Conservation (phyloP, 2,797 vertebrate species). For the Triplophysa yarkandensis region DNA sequence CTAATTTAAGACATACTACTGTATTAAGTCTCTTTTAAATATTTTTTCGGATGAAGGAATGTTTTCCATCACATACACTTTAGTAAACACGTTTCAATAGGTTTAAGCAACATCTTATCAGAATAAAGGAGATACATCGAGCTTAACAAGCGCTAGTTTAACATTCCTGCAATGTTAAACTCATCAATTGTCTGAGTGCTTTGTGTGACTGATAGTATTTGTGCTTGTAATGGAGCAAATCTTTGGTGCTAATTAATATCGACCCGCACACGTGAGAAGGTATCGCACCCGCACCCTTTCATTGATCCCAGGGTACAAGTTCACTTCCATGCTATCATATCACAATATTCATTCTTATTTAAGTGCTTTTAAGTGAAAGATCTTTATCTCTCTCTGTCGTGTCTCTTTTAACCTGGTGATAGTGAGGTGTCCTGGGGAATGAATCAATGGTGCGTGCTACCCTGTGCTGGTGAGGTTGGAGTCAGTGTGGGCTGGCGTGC, state of each 20-base stretch:
- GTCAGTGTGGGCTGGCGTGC: conserved; percentile 1
- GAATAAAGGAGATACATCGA: not conserved
- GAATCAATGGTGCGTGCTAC: conserved; percentile 17
- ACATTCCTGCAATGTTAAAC: conserved; percentile 27
- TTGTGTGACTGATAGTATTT: conserved; percentile 45
- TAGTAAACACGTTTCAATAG: too few species aligned
- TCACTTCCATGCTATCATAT: conserved; percentile 25
- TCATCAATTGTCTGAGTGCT: conserved; percentile 36
- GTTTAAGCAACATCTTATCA: too few species aligned
- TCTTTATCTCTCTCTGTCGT: conserved; percentile 16
- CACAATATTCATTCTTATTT: conserved; percentile 4
- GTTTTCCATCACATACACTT: too few species aligned
- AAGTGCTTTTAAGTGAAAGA: conserved; percentile 14
- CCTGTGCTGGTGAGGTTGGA: conserved; percentile 26
- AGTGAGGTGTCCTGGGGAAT: conserved; percentile 2
- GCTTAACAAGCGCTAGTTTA: not conserved
- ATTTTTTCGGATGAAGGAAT: too few species aligned
- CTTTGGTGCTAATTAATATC: conserved; percentile 32
- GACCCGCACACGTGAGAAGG: conserved; percentile 10
- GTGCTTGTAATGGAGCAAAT: conserved; percentile 50
- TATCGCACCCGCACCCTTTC: not conserved
- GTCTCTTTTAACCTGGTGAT: not conserved
- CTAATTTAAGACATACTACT: too few species aligned
- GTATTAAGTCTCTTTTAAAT: too few species aligned
- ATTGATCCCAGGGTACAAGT: conserved; percentile 21